These are phyloP conservation scores for Caenorhabditis inopinata DNA, from an alignment of 1,140 invertebrate genomes.

Conservation along the genomic window DNA sequence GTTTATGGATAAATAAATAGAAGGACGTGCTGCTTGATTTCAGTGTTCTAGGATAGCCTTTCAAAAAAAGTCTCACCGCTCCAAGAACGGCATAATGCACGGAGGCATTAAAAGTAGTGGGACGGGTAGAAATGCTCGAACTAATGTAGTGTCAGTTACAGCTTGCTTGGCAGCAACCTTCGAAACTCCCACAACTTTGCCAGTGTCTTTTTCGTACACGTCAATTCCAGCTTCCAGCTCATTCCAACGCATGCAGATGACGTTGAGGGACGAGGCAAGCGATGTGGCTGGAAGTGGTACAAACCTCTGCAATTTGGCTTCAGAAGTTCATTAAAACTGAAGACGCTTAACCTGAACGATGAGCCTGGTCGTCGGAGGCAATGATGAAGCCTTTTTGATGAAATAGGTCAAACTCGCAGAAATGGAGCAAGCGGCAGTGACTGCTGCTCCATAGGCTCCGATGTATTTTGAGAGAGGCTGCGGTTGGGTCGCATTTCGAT, in stretches of 20 bases:
- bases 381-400: conserved; percentile 66
- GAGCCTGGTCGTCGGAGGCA: conserved; percentile 66
- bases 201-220: conserved; percentile 67
- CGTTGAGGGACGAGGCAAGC: conserved; percentile 69
- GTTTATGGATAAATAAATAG: too few relatives aligned
- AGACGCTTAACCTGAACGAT: conserved; percentile 58
- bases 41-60: too few relatives aligned
- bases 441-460: conserved; percentile 67
- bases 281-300: conserved; percentile 70
- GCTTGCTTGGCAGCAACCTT: conserved; percentile 68
- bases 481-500: conserved; percentile 69
- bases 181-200: conserved; percentile 69
- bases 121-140: conserved; percentile 58
- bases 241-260: conserved; percentile 70
- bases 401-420: conserved; percentile 66
- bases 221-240: conserved; percentile 70
- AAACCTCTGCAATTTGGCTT: conserved; percentile 66
- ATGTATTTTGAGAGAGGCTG: conserved; percentile 68
- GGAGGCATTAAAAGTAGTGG: conserved; percentile 57
- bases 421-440: conserved; percentile 57
- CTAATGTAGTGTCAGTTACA: conserved; percentile 57
- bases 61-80: conserved; percentile 46
- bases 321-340: background rate
- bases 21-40: too few relatives aligned
- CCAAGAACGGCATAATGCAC: conserved; percentile 61